Conservation (phyloP, 37 sponge, comb jelly and placozoan genomes). For the Chondrilla cf. caribensis region DNA sequence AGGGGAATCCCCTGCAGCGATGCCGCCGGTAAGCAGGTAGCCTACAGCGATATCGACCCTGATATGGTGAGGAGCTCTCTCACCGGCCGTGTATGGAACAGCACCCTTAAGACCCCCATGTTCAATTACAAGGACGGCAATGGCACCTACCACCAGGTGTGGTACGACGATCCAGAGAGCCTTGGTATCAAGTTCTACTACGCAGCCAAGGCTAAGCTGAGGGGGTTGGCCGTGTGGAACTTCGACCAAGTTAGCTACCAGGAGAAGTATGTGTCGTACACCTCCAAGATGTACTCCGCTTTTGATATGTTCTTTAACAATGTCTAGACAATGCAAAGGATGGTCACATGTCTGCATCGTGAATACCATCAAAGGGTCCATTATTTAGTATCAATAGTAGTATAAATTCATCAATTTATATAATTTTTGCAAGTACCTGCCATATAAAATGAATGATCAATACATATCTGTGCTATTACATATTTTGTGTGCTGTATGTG, state of each 20-base stretch:
- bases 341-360: no score
- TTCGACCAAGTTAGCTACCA: slow-evolving; percentile 55
- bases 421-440: no score
- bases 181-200: slow-evolving; percentile 57
- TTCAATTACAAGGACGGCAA: slow-evolving; percentile 44
- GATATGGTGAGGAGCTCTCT: background rate
- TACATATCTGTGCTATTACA: no score
- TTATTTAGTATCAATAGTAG: no score
- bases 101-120: slow-evolving; percentile 35
- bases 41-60: slow-evolving; percentile 11
- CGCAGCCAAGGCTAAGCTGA: slow-evolving; percentile 35
- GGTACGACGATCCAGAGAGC: slow-evolving; percentile 87
- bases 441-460: no score
- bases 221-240: slow-evolving; percentile 79
- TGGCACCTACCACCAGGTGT: slow-evolving; percentile 60
- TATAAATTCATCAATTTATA: no score
- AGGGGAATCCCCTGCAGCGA: slow-evolving; percentile 81
- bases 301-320: background rate
- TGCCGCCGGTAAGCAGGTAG: slow-evolving; percentile 70
- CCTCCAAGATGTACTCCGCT: background rate
- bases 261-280: no score
- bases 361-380: no score
- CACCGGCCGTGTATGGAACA: slow-evolving; percentile 46
- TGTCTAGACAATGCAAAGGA: background rate
- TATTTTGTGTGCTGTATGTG: no score